Percentiles rank a stretch among this genome's conserved stretches.
Evolutionary conservation across 1,140 invertebrate species (phyloP).

Genomic region (Delia radicum): DNA sequence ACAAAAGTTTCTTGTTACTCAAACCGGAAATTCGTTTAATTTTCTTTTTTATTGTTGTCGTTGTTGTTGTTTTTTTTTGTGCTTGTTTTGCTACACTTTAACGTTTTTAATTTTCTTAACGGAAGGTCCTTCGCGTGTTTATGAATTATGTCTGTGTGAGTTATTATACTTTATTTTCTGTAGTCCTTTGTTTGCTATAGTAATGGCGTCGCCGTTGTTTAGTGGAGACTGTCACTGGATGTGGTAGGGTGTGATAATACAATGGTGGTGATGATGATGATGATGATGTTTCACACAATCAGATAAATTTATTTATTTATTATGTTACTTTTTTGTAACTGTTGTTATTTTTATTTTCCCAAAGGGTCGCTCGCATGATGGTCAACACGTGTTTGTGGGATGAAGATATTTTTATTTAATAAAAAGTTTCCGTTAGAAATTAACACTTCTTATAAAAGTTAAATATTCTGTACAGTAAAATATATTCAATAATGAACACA

Average conservation of each 20-base stretch:
- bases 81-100: neutral
- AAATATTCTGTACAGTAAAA: neutral
- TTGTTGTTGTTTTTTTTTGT: neutral
- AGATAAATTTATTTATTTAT: slow-evolving; percentile 22
- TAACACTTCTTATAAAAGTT: slow-evolving; percentile 10
- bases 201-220: neutral
- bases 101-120: slow-evolving; percentile 20
- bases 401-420: neutral
- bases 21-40: slow-evolving; percentile 11
- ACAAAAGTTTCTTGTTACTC: neutral
- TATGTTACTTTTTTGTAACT: neutral
- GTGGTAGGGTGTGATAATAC: neutral
- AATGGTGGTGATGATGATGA: neutral
- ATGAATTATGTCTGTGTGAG: slow-evolving; percentile 21
- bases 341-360: neutral
- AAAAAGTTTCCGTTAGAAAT: slow-evolving; percentile 19
- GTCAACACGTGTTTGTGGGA: slow-evolving; percentile 9
- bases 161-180: slow-evolving; percentile 1
- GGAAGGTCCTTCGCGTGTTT: slow-evolving; percentile 21
- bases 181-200: neutral
- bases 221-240: neutral
- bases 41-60: too few relatives aligned
- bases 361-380: neutral
- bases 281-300: slow-evolving; percentile 24
- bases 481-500: neutral